These are phyloP conservation scores for Corynorhinus townsendii DNA, from an alignment of 2,113 vertebrate species.

Conservation along the genomic window DNA sequence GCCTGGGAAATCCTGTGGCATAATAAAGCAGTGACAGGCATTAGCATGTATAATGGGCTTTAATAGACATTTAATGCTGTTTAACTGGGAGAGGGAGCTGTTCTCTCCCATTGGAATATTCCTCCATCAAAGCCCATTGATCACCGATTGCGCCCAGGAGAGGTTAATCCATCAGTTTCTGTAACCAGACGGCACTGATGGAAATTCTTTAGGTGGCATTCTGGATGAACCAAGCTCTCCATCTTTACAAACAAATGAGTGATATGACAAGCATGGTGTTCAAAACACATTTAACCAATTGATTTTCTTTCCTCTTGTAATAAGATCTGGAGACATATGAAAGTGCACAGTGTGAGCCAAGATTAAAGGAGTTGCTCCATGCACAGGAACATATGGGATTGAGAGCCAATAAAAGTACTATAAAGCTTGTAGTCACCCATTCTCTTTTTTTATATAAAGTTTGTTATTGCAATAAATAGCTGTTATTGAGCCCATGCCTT, in stretches of 20 bases:
- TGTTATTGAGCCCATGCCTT: slow-evolving; percentile 77
- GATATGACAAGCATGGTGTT: slow-evolving; percentile 96
- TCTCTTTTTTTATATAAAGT: slow-evolving; percentile 81
- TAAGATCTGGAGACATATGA: slow-evolving; percentile 97
- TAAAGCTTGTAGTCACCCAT: slow-evolving; percentile 76
- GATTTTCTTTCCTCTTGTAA: slow-evolving; percentile 97
- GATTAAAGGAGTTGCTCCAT: slow-evolving; percentile 81
- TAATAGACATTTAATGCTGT: slow-evolving; percentile 84
- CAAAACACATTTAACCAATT: slow-evolving; percentile 95
- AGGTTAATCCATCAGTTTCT: slow-evolving; percentile 94
- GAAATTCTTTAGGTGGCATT: slow-evolving; percentile 92
- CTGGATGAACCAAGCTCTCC: slow-evolving; percentile 88
- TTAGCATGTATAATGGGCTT: slow-evolving; percentile 84
- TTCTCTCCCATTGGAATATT: slow-evolving; percentile 83
- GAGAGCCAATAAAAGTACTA: slow-evolving; percentile 77
- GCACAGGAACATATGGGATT: slow-evolving; percentile 57
- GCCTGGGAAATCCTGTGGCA: slow-evolving; percentile 66
- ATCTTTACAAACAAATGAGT: slow-evolving; percentile 95
- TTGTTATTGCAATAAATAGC: slow-evolving; percentile 87
- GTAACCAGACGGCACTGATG: slow-evolving; percentile 84
- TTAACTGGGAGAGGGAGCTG: slow-evolving; percentile 78
- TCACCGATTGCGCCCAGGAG: slow-evolving; percentile 88
- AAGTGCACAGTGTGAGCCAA: slow-evolving; percentile 76
- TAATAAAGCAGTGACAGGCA: slow-evolving; percentile 85
- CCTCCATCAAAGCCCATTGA: slow-evolving; percentile 87